Conservation (phyloP, 1,140 invertebrate genomes). For the Zaprionus taronus region DNA sequence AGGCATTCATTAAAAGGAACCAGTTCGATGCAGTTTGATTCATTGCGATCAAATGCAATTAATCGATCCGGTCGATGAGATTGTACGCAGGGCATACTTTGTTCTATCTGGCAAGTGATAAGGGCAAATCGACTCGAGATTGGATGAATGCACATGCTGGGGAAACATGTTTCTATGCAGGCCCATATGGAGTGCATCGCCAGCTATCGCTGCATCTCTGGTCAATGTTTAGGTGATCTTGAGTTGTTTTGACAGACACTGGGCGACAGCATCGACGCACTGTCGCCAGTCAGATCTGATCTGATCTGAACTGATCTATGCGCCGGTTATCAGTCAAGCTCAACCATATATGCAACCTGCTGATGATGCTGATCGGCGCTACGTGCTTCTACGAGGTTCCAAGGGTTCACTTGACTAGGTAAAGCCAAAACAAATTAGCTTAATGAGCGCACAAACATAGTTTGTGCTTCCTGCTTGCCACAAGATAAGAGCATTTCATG, state of each 20-base stretch:
- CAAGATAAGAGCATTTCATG: neutral
- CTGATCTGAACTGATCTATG: conserved; percentile 24
- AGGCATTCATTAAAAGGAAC: neutral
- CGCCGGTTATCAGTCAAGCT: conserved; percentile 10
- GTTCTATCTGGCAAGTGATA: conserved; percentile 1
- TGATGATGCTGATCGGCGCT: too few species aligned
- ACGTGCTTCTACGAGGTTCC: neutral
- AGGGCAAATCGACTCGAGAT: neutral
- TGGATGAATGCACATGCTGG: conserved; percentile 22
- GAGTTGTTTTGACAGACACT: conserved; percentile 25
- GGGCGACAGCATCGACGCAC: conserved; percentile 12
- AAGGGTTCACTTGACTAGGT: conserved; percentile 8
- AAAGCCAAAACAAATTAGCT: conserved; percentile 23
- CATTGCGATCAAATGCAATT: conserved; percentile 10
- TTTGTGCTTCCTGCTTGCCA: conserved; percentile 9
- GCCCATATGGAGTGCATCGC: neutral
- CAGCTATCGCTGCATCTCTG: conserved; percentile 21
- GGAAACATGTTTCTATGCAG: conserved; percentile 41
- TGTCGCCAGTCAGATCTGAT: conserved; percentile 24
- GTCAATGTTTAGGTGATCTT: conserved; percentile 37
- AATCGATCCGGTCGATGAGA: conserved; percentile 21
- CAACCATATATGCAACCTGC: conserved; percentile 17
- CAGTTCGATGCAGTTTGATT: conserved; percentile 9
- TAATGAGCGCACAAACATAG: neutral
- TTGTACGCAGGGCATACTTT: conserved; percentile 17